phyloP scores from a whole-genome alignment of 2,888 invertebrate species.

The Megamerina dolium region DNA sequence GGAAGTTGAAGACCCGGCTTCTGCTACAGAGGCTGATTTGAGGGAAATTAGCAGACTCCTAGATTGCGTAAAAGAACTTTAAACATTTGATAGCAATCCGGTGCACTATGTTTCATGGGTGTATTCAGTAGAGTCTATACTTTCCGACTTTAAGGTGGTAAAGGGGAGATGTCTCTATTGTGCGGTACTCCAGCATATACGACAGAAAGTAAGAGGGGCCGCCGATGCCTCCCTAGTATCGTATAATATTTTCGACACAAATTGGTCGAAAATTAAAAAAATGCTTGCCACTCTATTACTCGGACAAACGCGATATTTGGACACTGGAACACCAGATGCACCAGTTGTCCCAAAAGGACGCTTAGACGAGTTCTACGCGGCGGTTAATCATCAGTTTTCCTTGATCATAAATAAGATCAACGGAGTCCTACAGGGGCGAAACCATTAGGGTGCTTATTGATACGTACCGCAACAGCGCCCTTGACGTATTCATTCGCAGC shows the following conservation, averaged over 20 bases:
- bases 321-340: background rate
- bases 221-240: conserved; percentile 16
- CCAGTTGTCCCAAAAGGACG: background rate
- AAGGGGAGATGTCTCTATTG: conserved; percentile 12
- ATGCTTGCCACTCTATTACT: conserved; percentile 21
- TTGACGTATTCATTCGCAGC: background rate
- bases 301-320: conserved; percentile 20
- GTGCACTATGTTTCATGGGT: conserved; percentile 4
- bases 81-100: conserved; percentile 4
- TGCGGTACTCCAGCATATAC: conserved; percentile 18
- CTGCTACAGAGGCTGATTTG: conserved; percentile 1
- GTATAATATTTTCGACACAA: conserved; percentile 12
- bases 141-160: conserved; percentile 11
- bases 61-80: conserved; percentile 3
- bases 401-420: conserved; percentile 21
- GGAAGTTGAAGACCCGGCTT: no score
- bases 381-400: conserved; percentile 19
- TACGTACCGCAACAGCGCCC: background rate
- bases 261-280: conserved; percentile 19
- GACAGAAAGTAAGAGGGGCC: conserved; percentile 15
- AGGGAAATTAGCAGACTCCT: conserved; percentile 1
- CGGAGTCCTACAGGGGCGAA: conserved; percentile 14
- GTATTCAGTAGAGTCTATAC: conserved; percentile 4
- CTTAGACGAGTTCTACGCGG: background rate
- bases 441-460: background rate